Evolutionary conservation across 2,888 invertebrate species (phyloP).

Genomic region (Loripinus fragilis): DNA sequence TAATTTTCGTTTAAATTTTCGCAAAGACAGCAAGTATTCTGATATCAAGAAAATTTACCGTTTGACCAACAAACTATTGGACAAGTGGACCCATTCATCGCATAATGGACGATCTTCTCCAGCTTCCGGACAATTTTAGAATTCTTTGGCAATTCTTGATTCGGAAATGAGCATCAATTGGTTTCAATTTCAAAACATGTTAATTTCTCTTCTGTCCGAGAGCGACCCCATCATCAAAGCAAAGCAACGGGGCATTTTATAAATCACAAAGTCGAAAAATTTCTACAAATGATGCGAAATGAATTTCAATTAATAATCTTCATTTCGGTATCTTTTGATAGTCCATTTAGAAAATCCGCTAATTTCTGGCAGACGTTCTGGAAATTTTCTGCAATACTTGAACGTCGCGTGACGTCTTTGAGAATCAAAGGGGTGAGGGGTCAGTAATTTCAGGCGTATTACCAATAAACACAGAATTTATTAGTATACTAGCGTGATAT

Average conservation of each 20-base stretch:
- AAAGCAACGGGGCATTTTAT: conserved; percentile 14
- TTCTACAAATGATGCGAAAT: conserved; percentile 11
- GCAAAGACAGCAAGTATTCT: background rate
- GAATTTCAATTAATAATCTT: conserved; percentile 14
- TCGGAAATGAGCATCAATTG: conserved; percentile 7
- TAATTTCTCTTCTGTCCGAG: conserved; percentile 11
- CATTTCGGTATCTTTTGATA: conserved; percentile 13
- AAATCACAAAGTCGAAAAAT: conserved; percentile 11
- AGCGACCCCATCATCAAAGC: conserved; percentile 2
- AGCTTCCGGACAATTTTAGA: conserved; percentile 14
- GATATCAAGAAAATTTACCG: conserved; percentile 7
- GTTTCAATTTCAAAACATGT: conserved; percentile 7
- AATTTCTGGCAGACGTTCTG: background rate
- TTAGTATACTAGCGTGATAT: conserved; percentile 11
- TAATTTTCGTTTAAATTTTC: background rate
- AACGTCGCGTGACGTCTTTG: conserved; percentile 14
- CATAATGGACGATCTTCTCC: background rate
- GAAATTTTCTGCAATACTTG: conserved; percentile 9
- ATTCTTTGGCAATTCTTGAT: background rate
- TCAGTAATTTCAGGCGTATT: conserved; percentile 13
- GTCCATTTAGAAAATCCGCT: conserved; percentile 10
- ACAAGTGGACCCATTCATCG: background rate
- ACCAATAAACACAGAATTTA: background rate
- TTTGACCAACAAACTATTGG: conserved; percentile 2
- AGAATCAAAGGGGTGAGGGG: background rate